Evolutionary conservation across 1,140 invertebrate species (phyloP).

Genomic region (Ceratoteleas bidentatus): DNA sequence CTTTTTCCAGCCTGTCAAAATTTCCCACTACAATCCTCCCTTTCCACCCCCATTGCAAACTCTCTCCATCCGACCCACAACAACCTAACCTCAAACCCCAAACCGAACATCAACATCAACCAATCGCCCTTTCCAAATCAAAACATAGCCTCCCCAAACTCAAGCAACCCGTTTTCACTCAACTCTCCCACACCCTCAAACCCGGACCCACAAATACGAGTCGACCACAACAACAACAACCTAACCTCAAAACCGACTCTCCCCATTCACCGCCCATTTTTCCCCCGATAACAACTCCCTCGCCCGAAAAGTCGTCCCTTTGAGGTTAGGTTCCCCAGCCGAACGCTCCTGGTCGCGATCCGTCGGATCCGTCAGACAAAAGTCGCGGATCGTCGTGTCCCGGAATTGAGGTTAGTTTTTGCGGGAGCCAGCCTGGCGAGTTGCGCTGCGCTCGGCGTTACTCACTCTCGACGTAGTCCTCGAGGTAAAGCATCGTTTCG

Average conservation of each 20-base stretch:
- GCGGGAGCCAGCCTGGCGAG: conserved; percentile 50
- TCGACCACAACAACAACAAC: conserved; percentile 6
- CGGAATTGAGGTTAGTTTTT: conserved; percentile 65
- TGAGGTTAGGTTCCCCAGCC: background rate
- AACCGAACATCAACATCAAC: no score
- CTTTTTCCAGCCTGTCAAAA: conserved; percentile 1
- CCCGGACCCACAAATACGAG: background rate
- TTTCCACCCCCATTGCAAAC: no score
- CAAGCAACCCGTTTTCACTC: no score
- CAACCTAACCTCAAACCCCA: conserved; percentile 71
- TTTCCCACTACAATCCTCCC: no score
- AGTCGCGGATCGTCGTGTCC: background rate
- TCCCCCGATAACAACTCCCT: no score
- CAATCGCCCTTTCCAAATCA: background rate
- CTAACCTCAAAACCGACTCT: conserved; percentile 8
- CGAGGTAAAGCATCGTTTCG: conserved; percentile 93
- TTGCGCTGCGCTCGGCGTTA: conserved; percentile 71
- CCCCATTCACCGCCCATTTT: no score
- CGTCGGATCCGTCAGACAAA: no score
- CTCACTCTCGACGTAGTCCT: conserved; percentile 98
- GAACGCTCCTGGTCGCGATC: no score
- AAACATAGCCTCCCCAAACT: background rate
- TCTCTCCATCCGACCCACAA: conserved; percentile 66
- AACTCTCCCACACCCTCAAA: no score
- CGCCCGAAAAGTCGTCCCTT: background rate